A percentile compares a stretch with the other conserved stretches of the same genome.
Conservation (phyloP, 2,113 vertebrate genomes). For the Pseudonaja textilis region DNA sequence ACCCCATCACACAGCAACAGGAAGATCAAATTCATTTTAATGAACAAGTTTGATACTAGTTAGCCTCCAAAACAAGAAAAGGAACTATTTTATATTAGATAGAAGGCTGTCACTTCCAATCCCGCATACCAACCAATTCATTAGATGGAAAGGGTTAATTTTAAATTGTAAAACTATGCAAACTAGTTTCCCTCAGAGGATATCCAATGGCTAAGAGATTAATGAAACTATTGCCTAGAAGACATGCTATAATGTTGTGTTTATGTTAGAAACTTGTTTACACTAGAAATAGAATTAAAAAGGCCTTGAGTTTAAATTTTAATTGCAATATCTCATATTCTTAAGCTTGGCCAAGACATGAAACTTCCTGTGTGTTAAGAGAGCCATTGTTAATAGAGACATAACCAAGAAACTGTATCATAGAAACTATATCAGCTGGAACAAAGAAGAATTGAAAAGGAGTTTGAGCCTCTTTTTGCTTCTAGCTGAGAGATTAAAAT, state of each 20-base stretch:
- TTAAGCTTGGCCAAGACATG: constrained; percentile 1
- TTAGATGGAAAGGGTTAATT: neutral
- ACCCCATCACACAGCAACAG: neutral
- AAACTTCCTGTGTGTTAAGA: constrained; percentile 12
- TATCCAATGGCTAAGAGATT: neutral
- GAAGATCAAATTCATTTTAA: constrained; percentile 5
- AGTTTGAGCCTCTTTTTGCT: neutral
- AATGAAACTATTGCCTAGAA: constrained; percentile 18
- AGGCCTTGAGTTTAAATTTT: constrained; percentile 8
- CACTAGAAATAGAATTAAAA: constrained; percentile 14
- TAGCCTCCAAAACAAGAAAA: neutral
- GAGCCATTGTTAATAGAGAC: neutral
- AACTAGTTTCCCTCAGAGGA: neutral
- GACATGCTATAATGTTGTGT: constrained; percentile 29
- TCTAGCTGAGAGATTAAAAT: neutral
- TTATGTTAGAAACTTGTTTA: constrained; percentile 30
- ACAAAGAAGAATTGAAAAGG: neutral
- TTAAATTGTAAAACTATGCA: neutral
- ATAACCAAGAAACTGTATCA: neutral
- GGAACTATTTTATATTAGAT: accelerated
- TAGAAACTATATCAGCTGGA: neutral
- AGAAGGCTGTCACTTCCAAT: accelerated
- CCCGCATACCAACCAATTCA: neutral
- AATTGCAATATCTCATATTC: constrained; percentile 27
- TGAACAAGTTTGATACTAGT: constrained; percentile 3